A percentile compares a stretch with the other conserved stretches of the same genome.
phyloP scores from a whole-genome alignment of 2,797 vertebrate genomes.

The Zonotrichia albicollis region DNA sequence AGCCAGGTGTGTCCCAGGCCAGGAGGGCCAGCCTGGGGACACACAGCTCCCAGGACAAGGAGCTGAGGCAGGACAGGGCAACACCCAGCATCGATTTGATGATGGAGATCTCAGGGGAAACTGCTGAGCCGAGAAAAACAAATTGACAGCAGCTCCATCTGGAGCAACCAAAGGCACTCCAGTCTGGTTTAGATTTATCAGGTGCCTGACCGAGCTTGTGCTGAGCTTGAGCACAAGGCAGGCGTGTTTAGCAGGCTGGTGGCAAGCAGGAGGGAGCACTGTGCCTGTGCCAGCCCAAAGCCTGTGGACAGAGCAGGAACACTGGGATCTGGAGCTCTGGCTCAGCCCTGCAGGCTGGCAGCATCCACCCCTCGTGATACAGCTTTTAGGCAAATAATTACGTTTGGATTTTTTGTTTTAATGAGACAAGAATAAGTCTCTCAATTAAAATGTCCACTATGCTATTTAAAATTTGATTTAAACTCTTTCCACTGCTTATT shows the following conservation, averaged over 20 bases:
- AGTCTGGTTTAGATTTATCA: neutral
- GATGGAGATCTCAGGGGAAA: neutral
- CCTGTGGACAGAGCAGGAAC: neutral
- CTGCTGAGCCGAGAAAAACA: neutral
- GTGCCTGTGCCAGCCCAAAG: neutral
- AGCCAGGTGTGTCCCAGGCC: neutral
- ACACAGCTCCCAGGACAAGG: fast-evolving
- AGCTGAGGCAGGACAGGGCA: neutral
- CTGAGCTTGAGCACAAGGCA: neutral
- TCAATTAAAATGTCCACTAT: neutral
- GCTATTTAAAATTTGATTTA: neutral
- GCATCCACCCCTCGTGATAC: fast-evolving
- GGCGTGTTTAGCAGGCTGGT: neutral
- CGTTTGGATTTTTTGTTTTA: neutral
- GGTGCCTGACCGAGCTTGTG: neutral
- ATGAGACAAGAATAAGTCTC: neutral
- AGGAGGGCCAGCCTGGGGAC: neutral
- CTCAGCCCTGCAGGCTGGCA: neutral
- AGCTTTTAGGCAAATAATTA: neutral
- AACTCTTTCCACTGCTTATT: neutral
- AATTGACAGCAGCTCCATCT: neutral
- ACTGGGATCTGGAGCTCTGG: neutral
- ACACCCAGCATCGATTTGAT: neutral
- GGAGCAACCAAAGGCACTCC: neutral
- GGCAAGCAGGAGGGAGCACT: neutral